Conservation (phyloP, 2,113 vertebrate species). For the human (Homo sapiens) region DNA sequence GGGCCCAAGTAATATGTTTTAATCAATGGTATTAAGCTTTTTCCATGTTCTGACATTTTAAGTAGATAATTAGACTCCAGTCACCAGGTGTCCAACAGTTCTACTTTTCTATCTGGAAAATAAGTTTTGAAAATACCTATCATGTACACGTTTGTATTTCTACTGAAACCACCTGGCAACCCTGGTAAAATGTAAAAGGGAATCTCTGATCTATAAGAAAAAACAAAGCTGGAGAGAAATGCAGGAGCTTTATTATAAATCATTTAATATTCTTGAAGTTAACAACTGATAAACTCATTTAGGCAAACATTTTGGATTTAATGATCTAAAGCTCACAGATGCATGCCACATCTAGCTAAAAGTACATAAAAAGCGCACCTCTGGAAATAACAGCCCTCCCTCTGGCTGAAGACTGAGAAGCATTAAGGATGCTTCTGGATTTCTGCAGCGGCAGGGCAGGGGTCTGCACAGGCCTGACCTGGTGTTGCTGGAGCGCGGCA, state of each 20-base stretch:
- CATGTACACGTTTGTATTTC: background rate
- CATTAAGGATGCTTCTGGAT: accelerated
- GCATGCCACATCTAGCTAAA: background rate
- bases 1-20: background rate
- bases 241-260: constrained; percentile 43
- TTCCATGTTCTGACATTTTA: background rate
- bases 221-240: background rate
- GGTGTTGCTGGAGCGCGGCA: background rate
- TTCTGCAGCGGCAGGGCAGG: accelerated
- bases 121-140: background rate
- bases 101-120: background rate
- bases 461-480: background rate
- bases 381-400: accelerated
- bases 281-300: background rate
- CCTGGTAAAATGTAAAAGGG: background rate
- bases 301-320: background rate
- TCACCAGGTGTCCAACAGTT: background rate
- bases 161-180: background rate
- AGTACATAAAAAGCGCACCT: accelerated
- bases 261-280: background rate
- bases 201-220: background rate
- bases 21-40: background rate
- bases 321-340: background rate
- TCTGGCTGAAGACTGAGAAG: background rate
- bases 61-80: background rate